phyloP scores from a whole-genome alignment of 2,888 invertebrate species.

The Orchesellides sinensis region DNA sequence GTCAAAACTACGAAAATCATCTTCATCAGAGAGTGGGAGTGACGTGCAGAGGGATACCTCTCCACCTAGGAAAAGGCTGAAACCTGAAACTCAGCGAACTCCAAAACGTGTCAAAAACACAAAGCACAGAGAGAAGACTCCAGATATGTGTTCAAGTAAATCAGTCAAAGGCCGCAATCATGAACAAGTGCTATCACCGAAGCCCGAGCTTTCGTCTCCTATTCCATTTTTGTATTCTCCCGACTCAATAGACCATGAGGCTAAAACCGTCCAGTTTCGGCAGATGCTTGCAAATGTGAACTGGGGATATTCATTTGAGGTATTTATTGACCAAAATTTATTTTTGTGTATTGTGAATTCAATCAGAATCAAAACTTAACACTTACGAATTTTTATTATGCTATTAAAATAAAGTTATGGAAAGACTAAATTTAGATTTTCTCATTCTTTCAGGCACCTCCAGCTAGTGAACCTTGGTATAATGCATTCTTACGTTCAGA shows the following conservation, averaged over 20 bases:
- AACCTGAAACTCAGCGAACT: conserved; percentile 16
- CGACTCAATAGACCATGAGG: conserved; percentile 54
- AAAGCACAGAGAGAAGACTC: conserved; percentile 38
- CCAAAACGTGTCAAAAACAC: conserved; percentile 31
- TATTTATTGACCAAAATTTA: conserved; percentile 25
- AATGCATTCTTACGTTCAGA: conserved; percentile 88
- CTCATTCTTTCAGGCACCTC: conserved; percentile 79
- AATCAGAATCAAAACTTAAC: background rate
- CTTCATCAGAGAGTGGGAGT: conserved; percentile 66
- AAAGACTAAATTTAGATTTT: too few species aligned
- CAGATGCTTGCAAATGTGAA: conserved; percentile 67
- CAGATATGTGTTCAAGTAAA: conserved; percentile 35
- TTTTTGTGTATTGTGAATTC: background rate
- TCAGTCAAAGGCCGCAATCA: conserved; percentile 46
- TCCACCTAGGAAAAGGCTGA: conserved; percentile 51
- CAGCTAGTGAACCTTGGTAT: conserved; percentile 87
- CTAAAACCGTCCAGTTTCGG: conserved; percentile 71
- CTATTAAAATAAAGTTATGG: too few species aligned
- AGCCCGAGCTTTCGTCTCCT: conserved; percentile 61
- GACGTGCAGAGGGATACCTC: conserved; percentile 41
- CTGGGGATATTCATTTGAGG: conserved; percentile 73
- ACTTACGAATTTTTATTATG: too few species aligned
- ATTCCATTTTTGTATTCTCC: conserved; percentile 56
- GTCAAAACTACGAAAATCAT: conserved; percentile 69
- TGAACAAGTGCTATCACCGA: conserved; percentile 44